Conservation (phyloP, 1,140 invertebrate genomes). For the Zaprionus lachaisei region DNA sequence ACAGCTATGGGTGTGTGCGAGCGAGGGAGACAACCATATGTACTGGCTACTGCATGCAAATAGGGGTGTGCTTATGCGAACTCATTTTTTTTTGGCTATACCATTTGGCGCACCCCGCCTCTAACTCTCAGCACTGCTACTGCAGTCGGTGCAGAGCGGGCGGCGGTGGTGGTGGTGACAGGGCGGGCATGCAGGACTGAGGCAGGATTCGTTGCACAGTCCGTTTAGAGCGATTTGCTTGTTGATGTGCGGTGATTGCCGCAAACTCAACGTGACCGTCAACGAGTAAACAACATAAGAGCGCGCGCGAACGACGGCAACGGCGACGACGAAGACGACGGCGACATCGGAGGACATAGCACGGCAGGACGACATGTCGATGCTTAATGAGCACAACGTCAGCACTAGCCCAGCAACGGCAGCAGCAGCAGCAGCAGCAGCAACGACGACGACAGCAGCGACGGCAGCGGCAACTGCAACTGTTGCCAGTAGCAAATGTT, state of each 20-base stretch:
- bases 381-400: slow-evolving; percentile 65
- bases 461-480: slow-evolving; percentile 25
- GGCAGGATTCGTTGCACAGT: slow-evolving; percentile 27
- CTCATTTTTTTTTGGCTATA: slow-evolving; percentile 20
- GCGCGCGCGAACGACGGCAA: slow-evolving; percentile 31
- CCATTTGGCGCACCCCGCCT: slow-evolving; percentile 2
- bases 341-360: slow-evolving; percentile 16
- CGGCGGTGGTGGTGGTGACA: not conserved
- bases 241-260: slow-evolving; percentile 84
- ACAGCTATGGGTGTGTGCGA: slow-evolving; percentile 1
- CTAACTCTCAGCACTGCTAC: slow-evolving; percentile 26
- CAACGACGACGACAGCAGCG: slow-evolving; percentile 17
- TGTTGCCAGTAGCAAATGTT: slow-evolving; percentile 39
- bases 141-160: slow-evolving; percentile 16
- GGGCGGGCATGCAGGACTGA: slow-evolving; percentile 4
- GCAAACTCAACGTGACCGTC: slow-evolving; percentile 83
- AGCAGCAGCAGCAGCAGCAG: slow-evolving; percentile 22
- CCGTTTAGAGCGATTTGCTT: slow-evolving; percentile 82
- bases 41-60: slow-evolving; percentile 58
- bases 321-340: not conserved
- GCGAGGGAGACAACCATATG: slow-evolving; percentile 68
- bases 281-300: slow-evolving; percentile 82
- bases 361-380: slow-evolving; percentile 63
- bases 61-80: slow-evolving; percentile 66
- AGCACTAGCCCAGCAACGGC: slow-evolving; percentile 40